phyloP scores from a whole-genome alignment of 2,113 vertebrate species.

The Atractosteus spatula region DNA sequence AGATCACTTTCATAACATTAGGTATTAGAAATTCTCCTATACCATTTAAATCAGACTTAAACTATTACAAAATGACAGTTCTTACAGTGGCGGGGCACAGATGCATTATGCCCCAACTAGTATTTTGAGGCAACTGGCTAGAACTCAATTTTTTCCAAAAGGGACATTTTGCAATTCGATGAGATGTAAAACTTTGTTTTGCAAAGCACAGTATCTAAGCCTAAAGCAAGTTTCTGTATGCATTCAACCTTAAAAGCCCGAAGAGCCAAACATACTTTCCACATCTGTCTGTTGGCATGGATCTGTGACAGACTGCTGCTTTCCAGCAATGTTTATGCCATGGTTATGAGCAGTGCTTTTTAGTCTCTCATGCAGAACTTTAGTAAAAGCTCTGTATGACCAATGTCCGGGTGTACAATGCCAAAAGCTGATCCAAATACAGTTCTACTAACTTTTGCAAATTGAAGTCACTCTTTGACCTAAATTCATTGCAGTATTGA shows the following conservation, averaged over 20 bases:
- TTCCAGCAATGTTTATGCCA: not conserved
- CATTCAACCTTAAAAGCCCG: slow-evolving; percentile 8
- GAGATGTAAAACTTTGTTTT: not conserved
- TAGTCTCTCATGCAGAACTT: slow-evolving; percentile 15
- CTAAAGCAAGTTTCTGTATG: not conserved
- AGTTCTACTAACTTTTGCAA: not conserved
- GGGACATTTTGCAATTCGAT: not conserved
- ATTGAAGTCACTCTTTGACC: not conserved
- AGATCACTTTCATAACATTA: too few relatives aligned
- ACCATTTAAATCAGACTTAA: too few relatives aligned
- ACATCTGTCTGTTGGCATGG: slow-evolving; percentile 22
- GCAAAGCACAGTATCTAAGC: not conserved
- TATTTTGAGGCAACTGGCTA: not conserved
- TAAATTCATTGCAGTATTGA: too few relatives aligned
- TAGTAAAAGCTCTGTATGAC: not conserved
- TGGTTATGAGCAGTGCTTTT: not conserved
- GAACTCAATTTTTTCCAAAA: not conserved
- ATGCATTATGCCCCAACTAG: too few relatives aligned
- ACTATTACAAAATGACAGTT: too few relatives aligned
- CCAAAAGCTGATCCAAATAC: not conserved
- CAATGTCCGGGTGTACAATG: not conserved
- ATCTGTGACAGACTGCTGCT: slow-evolving; percentile 17
- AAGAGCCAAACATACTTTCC: slow-evolving; percentile 11
- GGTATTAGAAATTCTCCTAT: too few relatives aligned
- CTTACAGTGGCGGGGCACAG: too few relatives aligned